A percentile compares a stretch with the other conserved stretches of the same genome.
phyloP scores from a whole-genome alignment of 1,140 invertebrate genomes.

The Drosophila sp. region DNA sequence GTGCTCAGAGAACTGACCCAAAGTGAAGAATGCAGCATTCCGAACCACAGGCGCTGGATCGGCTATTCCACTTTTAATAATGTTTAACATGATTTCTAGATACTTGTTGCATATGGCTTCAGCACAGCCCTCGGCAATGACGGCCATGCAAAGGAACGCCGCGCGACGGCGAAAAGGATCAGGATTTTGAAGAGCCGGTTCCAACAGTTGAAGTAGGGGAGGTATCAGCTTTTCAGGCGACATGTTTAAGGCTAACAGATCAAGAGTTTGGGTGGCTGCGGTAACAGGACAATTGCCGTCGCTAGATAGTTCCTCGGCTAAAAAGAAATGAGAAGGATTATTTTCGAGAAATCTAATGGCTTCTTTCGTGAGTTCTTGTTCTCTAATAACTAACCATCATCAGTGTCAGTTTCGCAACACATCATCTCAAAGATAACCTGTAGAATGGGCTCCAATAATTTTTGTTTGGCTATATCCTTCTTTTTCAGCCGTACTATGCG shows the following conservation, averaged over 20 bases:
- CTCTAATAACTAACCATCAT: conserved; percentile 84
- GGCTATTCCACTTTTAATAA: conserved; percentile 88
- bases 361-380: neutral
- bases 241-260: conserved; percentile 90
- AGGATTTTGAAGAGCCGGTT: conserved; percentile 85
- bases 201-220: conserved; percentile 86
- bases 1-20: conserved; percentile 93
- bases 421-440: conserved; percentile 88
- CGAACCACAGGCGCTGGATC: conserved; percentile 86
- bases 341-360: no score
- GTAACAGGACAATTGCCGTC: conserved; percentile 84
- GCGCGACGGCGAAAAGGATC: conserved; percentile 87
- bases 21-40: conserved; percentile 90
- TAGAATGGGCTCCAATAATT: conserved; percentile 89
- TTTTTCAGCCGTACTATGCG: conserved; percentile 88
- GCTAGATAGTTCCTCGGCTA: conserved; percentile 30
- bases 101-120: conserved; percentile 90
- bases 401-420: conserved; percentile 85
- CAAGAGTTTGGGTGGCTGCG: conserved; percentile 89
- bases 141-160: conserved; percentile 89
- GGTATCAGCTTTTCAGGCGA: conserved; percentile 91
- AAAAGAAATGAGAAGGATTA: neutral
- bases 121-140: conserved; percentile 91
- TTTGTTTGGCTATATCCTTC: conserved; percentile 89
- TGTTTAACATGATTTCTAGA: conserved; percentile 87